Evolutionary conservation across 2,888 invertebrate species (phyloP), one percentile per base, ranked within the genome.

Genomic region (Cistogaster globosa): DNA sequence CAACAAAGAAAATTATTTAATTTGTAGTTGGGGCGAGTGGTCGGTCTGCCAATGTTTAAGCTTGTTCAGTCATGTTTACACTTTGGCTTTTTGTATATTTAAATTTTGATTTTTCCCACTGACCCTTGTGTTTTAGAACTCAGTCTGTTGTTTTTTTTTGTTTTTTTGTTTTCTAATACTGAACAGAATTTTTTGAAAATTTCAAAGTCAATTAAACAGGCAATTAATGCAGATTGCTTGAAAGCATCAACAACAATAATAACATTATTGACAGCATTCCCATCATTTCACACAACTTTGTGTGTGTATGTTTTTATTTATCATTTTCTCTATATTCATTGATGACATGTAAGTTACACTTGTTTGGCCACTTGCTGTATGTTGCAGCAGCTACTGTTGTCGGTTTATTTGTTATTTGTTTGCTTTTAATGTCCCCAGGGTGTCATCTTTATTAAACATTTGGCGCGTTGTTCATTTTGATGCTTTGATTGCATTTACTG

Each of bases 181-280:
- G 48, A 36, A 12, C 69, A 75, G 48, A 65, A 71, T 20, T 45
- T 36, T 60, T 60, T 14, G 38, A 71, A 86, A 86, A 81, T 87
- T 86, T 87, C 89, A 89, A 89, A 90, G 89, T 90, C 90, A 90
- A 90, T 90, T 90, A 89, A 91, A 90, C 90, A 89, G 90, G 89
- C 90, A 91, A 90, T 90, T 90, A 91, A 90, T 90, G 91, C 88
- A 89, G 88, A 79, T 83, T 86, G 83, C 74, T 76, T 62, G 87
- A 87, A 62, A 68, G 67, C 65, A 80, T 32, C 51, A 77, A 20
- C 53, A 65, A 22, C 76, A 78, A 26, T 48, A 62, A 26, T 38
- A 58, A 72, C 63, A 65, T 60, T 32, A 45, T 26, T 26, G 26
- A 26, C 26, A 26, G 26, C 26, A 26, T 26, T n/a, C 26, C 57